These are phyloP conservation scores for Campoplex nolae DNA, from an alignment of 2,888 invertebrate species.

Conservation along the genomic window DNA sequence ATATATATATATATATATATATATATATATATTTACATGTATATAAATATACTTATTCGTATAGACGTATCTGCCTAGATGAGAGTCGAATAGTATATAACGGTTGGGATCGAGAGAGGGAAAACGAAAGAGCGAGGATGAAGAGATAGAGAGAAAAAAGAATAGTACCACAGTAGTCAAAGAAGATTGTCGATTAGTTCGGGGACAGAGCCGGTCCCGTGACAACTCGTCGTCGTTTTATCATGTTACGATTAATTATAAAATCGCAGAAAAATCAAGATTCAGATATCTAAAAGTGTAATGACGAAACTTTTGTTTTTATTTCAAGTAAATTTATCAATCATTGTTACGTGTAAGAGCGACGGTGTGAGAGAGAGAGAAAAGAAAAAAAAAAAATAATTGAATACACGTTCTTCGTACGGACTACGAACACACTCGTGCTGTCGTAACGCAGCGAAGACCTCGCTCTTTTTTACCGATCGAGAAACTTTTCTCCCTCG, in stretches of 20 bases:
- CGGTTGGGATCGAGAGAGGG: conserved; percentile 46
- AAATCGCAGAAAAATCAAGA: background rate
- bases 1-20: background rate
- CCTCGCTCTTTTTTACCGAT: conserved; percentile 62
- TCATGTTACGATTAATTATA: conserved; percentile 30
- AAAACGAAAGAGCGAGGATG: conserved; percentile 49
- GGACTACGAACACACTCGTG: conserved; percentile 4
- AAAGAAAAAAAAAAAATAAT: conserved; percentile 12
- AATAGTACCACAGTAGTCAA: conserved; percentile 57
- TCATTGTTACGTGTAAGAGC: background rate
- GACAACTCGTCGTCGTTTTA: conserved; percentile 54
- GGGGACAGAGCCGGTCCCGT: conserved; percentile 59
- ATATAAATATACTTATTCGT: conserved; percentile 4
- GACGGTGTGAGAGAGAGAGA: background rate
- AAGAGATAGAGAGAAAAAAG: conserved; percentile 51
- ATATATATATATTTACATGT: background rate
- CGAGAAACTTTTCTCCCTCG: conserved; percentile 27
- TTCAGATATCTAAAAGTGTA: background rate
- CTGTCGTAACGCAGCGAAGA: conserved; percentile 50
- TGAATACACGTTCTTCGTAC: conserved; percentile 27
- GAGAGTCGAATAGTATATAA: conserved; percentile 40
- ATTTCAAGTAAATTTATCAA: background rate
- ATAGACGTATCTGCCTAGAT: background rate
- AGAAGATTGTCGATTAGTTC: conserved; percentile 64
- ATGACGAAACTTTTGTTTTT: background rate